Evolutionary conservation across 1,140 invertebrate genomes (phyloP).

Genomic region (Pentalonia nigronervosa): DNA sequence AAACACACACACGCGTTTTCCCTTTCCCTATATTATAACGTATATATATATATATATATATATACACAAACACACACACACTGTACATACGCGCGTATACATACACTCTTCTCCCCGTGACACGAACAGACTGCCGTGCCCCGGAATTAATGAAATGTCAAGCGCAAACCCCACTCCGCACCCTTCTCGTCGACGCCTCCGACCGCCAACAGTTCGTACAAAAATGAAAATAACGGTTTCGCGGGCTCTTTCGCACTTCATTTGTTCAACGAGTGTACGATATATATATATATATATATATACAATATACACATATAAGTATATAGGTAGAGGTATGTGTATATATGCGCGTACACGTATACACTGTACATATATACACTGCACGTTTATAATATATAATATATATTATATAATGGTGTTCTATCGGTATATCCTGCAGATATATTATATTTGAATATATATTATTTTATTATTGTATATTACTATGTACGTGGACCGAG

Average conservation of each 20-base stretch:
- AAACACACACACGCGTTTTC: not conserved
- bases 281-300: not conserved
- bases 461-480: too few species aligned
- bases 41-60: too few species aligned
- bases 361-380: not conserved
- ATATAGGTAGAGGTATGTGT: not conserved
- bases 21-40: not conserved
- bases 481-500: not conserved
- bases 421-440: not conserved
- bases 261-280: conserved; percentile 39
- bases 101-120: conserved; percentile 40
- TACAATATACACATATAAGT: not conserved
- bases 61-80: not conserved
- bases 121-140: conserved; percentile 57
- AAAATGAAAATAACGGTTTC: conserved; percentile 49
- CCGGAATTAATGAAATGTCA: conserved; percentile 58
- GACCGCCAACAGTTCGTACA: not conserved
- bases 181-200: not conserved
- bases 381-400: not conserved
- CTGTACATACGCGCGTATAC: not conserved
- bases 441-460: not conserved
- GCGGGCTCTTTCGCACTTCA: conserved; percentile 55
- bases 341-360: not conserved
- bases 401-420: not conserved
- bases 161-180: conserved; percentile 45